Evolutionary conservation across 2,113 vertebrate species (phyloP).

Genomic region (Coturnix japonica): DNA sequence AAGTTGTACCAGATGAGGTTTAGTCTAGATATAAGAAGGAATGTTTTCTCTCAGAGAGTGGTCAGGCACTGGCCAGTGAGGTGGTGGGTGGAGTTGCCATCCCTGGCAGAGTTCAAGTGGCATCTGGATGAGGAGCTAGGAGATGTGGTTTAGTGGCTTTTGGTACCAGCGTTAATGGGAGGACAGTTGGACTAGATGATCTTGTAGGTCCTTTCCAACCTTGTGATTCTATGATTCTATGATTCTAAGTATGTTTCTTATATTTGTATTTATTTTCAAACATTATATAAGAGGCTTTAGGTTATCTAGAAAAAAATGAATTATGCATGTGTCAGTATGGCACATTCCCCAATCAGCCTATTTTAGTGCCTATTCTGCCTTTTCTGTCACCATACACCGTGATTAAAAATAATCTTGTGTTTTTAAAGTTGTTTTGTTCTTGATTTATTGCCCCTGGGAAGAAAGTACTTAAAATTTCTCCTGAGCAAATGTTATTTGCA

Average conservation of each 20-base stretch:
- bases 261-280: conserved; percentile 3
- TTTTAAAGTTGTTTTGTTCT: not conserved
- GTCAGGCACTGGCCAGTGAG: too few relatives aligned
- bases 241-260: not conserved
- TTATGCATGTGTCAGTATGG: conserved; percentile 30
- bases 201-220: too few relatives aligned
- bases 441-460: not conserved
- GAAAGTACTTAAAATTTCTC: not conserved
- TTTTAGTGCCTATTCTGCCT: not conserved
- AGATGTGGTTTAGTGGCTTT: too few relatives aligned
- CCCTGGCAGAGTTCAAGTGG: too few relatives aligned
- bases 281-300: not conserved
- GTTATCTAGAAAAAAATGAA: conserved; percentile 47
- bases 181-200: too few relatives aligned
- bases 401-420: conserved; percentile 28
- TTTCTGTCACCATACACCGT: not conserved
- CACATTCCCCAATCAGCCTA: not conserved
- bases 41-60: too few relatives aligned
- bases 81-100: too few relatives aligned
- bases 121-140: too few relatives aligned
- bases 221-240: too few relatives aligned
- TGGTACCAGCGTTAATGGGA: too few relatives aligned
- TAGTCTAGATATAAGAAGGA: too few relatives aligned
- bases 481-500: not conserved
- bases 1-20: too few relatives aligned